Conservation (phyloP, 2,113 vertebrate species). For the Oreotragus oreotragus region DNA sequence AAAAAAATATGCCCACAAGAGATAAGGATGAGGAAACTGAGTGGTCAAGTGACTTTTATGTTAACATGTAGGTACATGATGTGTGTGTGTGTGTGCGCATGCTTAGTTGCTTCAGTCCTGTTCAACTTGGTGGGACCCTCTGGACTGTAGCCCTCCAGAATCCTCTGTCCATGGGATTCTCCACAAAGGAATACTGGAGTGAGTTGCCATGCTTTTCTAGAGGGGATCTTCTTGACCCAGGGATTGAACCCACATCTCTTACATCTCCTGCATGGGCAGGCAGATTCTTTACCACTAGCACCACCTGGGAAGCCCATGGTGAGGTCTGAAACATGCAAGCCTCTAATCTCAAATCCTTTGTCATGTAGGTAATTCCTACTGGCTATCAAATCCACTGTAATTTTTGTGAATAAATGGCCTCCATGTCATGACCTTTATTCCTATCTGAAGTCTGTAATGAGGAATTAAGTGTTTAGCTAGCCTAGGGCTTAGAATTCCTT, state of each 20-base stretch:
- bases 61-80: background rate
- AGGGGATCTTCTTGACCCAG: background rate
- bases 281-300: background rate
- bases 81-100: background rate
- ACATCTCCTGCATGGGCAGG: background rate
- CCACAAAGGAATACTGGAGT: background rate
- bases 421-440: background rate
- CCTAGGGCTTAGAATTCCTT: background rate
- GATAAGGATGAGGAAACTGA: background rate
- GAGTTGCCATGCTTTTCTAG: background rate
- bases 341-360: background rate
- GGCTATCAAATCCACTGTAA: background rate
- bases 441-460: background rate
- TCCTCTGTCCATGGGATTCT: background rate
- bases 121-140: background rate
- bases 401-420: background rate
- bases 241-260: background rate
- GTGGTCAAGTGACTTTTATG: background rate
- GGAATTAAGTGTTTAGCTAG: background rate
- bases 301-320: background rate
- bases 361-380: background rate
- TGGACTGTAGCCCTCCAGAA: background rate
- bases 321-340: background rate
- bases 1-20: background rate
- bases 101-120: background rate